Conservation (phyloP, 2,113 vertebrate genomes). For the Phasianus colchicus region DNA sequence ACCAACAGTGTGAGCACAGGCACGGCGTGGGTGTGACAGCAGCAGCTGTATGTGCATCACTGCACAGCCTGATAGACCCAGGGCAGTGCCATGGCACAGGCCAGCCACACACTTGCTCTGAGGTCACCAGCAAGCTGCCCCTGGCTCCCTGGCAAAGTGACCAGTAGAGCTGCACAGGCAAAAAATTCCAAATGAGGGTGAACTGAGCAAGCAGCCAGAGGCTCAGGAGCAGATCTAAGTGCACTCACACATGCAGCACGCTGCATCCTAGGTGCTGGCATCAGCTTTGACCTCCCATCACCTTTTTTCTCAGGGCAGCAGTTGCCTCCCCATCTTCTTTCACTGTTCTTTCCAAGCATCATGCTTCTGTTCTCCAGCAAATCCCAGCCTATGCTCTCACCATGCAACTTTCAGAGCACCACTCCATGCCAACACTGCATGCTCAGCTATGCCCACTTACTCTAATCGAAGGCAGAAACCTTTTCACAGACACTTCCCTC, state of each 20-base stretch:
- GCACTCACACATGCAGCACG: not conserved
- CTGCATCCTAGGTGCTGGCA: not conserved
- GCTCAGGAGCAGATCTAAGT: not conserved
- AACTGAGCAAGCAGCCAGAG: not conserved
- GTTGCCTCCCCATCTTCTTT: not conserved
- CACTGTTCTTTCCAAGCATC: not conserved
- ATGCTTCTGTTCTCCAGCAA: not conserved
- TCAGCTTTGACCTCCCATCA: not conserved
- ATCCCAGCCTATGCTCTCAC: not conserved
- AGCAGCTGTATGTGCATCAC: not conserved
- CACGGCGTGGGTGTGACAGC: not conserved
- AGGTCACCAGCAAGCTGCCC: not conserved
- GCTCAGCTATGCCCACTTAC: not conserved
- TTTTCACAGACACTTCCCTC: not conserved
- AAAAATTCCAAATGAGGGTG: not conserved
- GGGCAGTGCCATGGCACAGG: accelerated
- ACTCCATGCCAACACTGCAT: not conserved
- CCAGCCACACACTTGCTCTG: not conserved
- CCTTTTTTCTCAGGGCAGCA: not conserved
- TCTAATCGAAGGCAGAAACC: not conserved
- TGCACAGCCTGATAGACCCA: not conserved
- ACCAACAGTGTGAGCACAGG: not conserved
- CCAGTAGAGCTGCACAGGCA: not conserved
- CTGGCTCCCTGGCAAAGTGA: not conserved
- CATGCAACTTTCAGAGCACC: not conserved